A percentile compares a stretch with the other conserved stretches of the same genome.
These are phyloP conservation scores for Scolopax rusticola DNA, from an alignment of 2,797 vertebrate species.

Conservation along the genomic window DNA sequence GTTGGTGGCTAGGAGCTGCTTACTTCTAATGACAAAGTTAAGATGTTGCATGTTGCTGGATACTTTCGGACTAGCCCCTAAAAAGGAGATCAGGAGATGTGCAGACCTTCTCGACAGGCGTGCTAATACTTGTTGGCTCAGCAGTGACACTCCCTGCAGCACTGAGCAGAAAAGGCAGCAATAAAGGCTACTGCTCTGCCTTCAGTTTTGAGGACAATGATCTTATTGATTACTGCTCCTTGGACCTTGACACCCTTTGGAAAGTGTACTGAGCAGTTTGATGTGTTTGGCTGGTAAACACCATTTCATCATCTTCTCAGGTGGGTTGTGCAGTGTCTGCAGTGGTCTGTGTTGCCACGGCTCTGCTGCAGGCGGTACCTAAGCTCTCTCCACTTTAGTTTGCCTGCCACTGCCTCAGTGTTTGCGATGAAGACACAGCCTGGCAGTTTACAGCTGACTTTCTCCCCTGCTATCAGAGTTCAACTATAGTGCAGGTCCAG, in stretches of 20 bases:
- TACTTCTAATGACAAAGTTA: neutral
- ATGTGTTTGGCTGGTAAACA: neutral
- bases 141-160: neutral
- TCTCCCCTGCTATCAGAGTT: neutral
- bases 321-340: neutral
- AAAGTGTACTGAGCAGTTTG: neutral
- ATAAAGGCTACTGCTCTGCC: neutral
- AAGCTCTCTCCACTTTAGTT: neutral
- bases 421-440: rapidly evolving
- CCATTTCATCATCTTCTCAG: neutral
- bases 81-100: neutral
- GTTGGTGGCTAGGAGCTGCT: neutral
- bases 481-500: neutral
- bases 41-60: neutral
- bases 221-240: neutral
- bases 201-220: neutral
- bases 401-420: neutral
- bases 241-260: neutral
- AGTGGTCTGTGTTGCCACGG: rapidly evolving
- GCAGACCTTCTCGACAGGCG: neutral
- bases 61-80: neutral
- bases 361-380: neutral
- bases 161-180: neutral
- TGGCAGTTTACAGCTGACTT: neutral
- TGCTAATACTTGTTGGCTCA: neutral